Percentiles rank a stretch among this genome's conserved stretches.
Evolutionary conservation across 92 coral and sea anemone genomes (phyloP).

Genomic region (Desmophyllum pertusum): DNA sequence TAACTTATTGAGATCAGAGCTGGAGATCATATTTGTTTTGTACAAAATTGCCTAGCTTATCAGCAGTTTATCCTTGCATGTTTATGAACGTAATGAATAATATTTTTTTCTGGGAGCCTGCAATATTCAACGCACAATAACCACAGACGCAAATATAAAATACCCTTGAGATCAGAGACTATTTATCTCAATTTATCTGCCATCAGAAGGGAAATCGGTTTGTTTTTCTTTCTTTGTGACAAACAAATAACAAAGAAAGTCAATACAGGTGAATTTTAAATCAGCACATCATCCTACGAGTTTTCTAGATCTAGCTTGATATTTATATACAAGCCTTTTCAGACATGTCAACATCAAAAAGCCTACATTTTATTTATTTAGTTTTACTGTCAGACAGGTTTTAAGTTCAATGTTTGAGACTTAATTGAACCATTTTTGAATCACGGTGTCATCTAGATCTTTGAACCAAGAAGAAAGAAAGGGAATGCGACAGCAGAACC

Average conservation of each 20-base stretch:
- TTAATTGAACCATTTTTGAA: too few relatives aligned
- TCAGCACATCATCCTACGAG: not conserved
- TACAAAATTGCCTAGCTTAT: not conserved
- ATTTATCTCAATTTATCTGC: conserved; percentile 3
- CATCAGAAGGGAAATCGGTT: conserved; percentile 2
- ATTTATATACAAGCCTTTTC: not conserved
- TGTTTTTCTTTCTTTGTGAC: not conserved
- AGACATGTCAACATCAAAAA: not conserved
- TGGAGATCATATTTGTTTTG: conserved; percentile 17
- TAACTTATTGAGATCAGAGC: conserved; percentile 11
- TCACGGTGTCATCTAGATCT: not conserved
- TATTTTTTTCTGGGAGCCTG: not conserved
- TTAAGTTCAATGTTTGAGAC: too few relatives aligned
- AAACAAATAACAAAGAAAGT: not conserved
- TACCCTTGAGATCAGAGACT: not conserved
- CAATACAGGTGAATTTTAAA: not conserved
- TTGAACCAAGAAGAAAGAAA: not conserved
- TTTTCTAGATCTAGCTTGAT: not conserved
- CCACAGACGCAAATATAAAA: not conserved
- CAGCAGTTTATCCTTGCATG: not conserved
- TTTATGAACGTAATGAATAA: not conserved
- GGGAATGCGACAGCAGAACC: not conserved
- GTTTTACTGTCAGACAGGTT: not conserved
- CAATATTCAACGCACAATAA: not conserved
- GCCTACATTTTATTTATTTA: not conserved